These are phyloP conservation scores for Platypus cylindrus DNA, from an alignment of 2,888 invertebrate genomes.

Conservation along the genomic window DNA sequence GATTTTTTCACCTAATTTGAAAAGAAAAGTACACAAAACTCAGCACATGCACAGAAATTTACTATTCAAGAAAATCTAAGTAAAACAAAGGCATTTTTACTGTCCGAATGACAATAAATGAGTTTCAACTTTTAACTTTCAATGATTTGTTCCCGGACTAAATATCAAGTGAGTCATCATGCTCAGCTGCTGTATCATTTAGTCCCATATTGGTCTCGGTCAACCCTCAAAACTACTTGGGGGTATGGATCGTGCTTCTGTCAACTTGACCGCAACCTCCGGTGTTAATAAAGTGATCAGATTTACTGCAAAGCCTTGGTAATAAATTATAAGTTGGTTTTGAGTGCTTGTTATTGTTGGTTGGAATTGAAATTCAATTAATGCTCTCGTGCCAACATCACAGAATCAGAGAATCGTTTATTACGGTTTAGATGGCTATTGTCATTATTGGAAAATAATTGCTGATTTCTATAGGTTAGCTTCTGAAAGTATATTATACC, in stretches of 20 bases:
- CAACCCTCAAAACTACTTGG: slow-evolving; percentile 11
- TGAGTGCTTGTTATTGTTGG: slow-evolving; percentile 18
- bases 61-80: too few relatives aligned
- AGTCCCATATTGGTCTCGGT: slow-evolving; percentile 6
- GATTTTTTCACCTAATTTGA: too few relatives aligned
- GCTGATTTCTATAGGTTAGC: too few relatives aligned
- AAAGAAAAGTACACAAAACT: too few relatives aligned
- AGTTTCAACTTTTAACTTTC: not conserved
- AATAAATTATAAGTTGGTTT: slow-evolving; percentile 17
- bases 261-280: slow-evolving; percentile 19
- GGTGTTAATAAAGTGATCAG: slow-evolving; percentile 21
- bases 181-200: slow-evolving; percentile 11
- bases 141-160: slow-evolving; percentile 5
- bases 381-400: slow-evolving; percentile 6
- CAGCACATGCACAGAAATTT: too few relatives aligned
- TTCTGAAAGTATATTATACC: too few relatives aligned
- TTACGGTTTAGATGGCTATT: too few relatives aligned
- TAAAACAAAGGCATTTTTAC: too few relatives aligned
- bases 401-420: too few relatives aligned
- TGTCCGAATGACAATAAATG: too few relatives aligned
- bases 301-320: slow-evolving; percentile 17
- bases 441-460: too few relatives aligned
- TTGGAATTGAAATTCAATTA: slow-evolving; percentile 12
- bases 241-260: slow-evolving; percentile 13
- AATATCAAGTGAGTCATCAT: slow-evolving; percentile 12